Evolutionary conservation across 2,797 vertebrate genomes (phyloP).

Genomic region (Centropyge bicolor): DNA sequence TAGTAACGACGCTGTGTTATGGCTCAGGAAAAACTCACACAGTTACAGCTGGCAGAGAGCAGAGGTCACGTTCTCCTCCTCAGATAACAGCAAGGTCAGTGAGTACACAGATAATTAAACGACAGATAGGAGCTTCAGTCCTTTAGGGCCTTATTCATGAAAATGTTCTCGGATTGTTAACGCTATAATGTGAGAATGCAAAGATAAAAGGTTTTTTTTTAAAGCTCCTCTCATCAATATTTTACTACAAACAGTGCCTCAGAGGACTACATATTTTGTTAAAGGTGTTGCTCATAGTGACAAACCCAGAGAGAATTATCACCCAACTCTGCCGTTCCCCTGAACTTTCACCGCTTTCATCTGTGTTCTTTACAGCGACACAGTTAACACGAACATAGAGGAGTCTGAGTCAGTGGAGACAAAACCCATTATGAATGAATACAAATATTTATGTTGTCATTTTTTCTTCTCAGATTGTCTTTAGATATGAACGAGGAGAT

Average conservation of each 20-base stretch:
- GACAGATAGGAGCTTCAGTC: background rate
- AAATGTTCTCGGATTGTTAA: background rate
- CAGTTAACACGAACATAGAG: no score
- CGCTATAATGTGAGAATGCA: background rate
- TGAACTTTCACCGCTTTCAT: background rate
- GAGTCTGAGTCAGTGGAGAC: no score
- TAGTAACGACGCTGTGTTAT: conserved; percentile 70
- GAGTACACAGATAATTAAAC: background rate
- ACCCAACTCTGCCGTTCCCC: background rate
- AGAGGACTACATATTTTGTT: no score
- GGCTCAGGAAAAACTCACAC: conserved; percentile 59
- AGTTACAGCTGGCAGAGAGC: conserved; percentile 82
- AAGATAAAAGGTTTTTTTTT: background rate
- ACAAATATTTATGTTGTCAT: background rate
- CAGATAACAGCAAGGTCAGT: conserved; percentile 80
- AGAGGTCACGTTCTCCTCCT: conserved; percentile 76
- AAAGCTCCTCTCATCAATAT: background rate
- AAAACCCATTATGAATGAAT: no score
- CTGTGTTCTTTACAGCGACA: background rate
- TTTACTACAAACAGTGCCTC: background rate
- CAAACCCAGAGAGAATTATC: background rate
- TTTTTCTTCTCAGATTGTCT: conserved; percentile 74
- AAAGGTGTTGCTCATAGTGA: background rate
- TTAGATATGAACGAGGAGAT: conserved; percentile 68
- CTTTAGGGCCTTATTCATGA: background rate